Evolutionary conservation across 2,113 vertebrate genomes (phyloP), one percentile per base, ranked within the genome.

Genomic region (Propithecus coquereli): DNA sequence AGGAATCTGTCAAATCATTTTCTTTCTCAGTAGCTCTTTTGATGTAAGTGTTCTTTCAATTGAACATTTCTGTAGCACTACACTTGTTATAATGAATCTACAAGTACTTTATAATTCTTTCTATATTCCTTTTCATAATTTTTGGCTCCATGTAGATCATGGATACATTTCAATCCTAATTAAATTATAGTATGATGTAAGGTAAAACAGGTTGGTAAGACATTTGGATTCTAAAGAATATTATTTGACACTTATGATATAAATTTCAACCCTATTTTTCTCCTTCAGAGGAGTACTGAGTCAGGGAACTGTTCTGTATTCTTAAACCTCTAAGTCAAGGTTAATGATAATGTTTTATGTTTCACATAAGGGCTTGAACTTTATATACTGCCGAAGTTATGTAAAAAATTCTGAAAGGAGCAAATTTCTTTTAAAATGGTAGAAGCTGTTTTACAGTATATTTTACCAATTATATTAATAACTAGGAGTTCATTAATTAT

Each of bases 271-370:
- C 11, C 61, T 80, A 18, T 45, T 85, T 96, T 90, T 81, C 85
- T 94, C 61, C 68, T 85, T 88, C 18, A 65, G 40, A 91, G 68
- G 23, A 71, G 70, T 90, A 45, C 86, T 88, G 73, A 91, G 66
- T 95, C 12, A 37, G 12, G 23, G n/a, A 71, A 77, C 27, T 37
- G 91, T 77, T 89, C 23, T 89, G 10, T 66, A 71, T 65, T 91
- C 40, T 85, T 90, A 92, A 83, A 94, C 65, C 20, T 77, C 23
- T 89, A 86, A 91, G 73, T 80, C 43, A 82, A 90, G 13, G 18
- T 96, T 96, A 90, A 90, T 63, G 63, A 68, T 73, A n/a, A n/a
- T 30, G 52, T 91, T 94, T 96, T 94, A 82, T 65, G 4, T 92
- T 94, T 86, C 18, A 2, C 61, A 45, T n/a, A 92, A 93, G 18